Evolutionary conservation across 2,888 invertebrate genomes (phyloP), one percentile per base, ranked within the genome.

Genomic region (Pseudococcus longispinus): DNA sequence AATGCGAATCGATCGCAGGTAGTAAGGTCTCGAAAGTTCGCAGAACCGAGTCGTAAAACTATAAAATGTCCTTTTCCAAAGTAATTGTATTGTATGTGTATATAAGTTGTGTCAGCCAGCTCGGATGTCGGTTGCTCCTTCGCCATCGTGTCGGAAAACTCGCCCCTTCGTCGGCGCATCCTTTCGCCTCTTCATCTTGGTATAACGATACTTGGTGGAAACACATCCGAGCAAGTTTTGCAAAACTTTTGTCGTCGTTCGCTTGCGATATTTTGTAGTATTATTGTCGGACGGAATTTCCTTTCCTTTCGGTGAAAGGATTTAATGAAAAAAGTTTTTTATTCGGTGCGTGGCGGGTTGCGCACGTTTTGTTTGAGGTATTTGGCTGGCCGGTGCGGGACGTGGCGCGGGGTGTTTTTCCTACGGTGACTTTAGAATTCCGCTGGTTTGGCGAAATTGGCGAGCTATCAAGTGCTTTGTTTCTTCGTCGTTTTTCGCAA

Each of bases 271-370:
- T 51, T 51, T 65, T 65, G 26, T 26, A 65, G 26, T 26, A 26
- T 65, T 65, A 51, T n/a, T 51, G 51, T 51, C 51, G 51, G n/a
- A 51, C 65, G 65, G 65, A 65, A 65, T 65, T 26, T 65, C 23
- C 23, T 26, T 65, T 65, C 65, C 23, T 26, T 55, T 65, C 65
- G 65, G 5, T 13, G 65, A 26, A 65, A 65, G 13, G 26, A 65
- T 65, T 65, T 65, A 65, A 65, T 65, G 65, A 65, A 65, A 65
- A 65, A 65, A 65, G 65, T 65, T 65, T 65, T 26, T 65, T 26
- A 65, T 60, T 9, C 65, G 26, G 23, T 65, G 51, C 51, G 51
- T 51, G n/a, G 15, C 46, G 15, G 46, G 46, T 46, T 46, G 15
- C 13, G 4, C n/a, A 51, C 51, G n/a, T 51, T 1, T 46, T 37